phyloP scores from a whole-genome alignment of 2,888 invertebrate genomes.

The Scaptomyza tumidula region DNA sequence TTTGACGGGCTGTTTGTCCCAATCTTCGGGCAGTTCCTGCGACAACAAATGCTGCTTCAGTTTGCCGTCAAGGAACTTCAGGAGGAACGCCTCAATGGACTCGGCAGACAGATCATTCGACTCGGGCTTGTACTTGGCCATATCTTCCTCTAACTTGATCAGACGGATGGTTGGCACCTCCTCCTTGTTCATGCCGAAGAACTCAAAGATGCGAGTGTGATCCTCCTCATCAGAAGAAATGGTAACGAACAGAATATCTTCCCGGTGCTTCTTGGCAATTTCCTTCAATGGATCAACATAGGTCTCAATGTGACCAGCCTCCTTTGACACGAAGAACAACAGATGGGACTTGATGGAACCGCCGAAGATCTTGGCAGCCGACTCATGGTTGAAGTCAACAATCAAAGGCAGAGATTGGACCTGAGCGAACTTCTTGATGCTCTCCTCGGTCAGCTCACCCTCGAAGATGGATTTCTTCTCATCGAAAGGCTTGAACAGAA shows the following conservation, averaged over 20 bases:
- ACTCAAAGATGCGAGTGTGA: slow-evolving; percentile 98
- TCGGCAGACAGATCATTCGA: slow-evolving; percentile 80
- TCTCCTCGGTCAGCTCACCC: slow-evolving; percentile 88
- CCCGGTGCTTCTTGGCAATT: slow-evolving; percentile 95
- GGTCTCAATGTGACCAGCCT: slow-evolving; percentile 92
- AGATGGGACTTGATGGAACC: slow-evolving; percentile 99
- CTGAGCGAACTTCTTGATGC: slow-evolving; percentile 92
- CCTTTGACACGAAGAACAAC: slow-evolving; percentile 97
- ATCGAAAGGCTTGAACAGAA: slow-evolving; percentile 98
- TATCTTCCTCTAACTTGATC: slow-evolving; percentile 97
- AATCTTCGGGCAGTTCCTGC: slow-evolving; percentile 97
- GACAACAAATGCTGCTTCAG: slow-evolving; percentile 97
- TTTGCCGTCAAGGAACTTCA: slow-evolving; percentile 95
- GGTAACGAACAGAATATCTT: slow-evolving; percentile 96
- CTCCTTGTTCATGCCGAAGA: slow-evolving; percentile 99
- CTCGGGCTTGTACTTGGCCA: slow-evolving; percentile 98
- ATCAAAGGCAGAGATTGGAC: slow-evolving; percentile 94
- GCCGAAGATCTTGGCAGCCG: slow-evolving; percentile 99
- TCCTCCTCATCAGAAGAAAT: slow-evolving; percentile 98
- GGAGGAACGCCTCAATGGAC: slow-evolving; percentile 89
- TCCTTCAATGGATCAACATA: slow-evolving; percentile 91
- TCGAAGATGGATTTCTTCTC: slow-evolving; percentile 91
- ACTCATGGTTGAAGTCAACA: slow-evolving; percentile 98
- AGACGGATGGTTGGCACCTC: slow-evolving; percentile 95
- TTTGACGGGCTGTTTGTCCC: slow-evolving; percentile 98